Evolutionary conservation across 1,140 invertebrate species (phyloP), one percentile per base, ranked within the genome.

Genomic region (Pseudomyrmex dendroicus): DNA sequence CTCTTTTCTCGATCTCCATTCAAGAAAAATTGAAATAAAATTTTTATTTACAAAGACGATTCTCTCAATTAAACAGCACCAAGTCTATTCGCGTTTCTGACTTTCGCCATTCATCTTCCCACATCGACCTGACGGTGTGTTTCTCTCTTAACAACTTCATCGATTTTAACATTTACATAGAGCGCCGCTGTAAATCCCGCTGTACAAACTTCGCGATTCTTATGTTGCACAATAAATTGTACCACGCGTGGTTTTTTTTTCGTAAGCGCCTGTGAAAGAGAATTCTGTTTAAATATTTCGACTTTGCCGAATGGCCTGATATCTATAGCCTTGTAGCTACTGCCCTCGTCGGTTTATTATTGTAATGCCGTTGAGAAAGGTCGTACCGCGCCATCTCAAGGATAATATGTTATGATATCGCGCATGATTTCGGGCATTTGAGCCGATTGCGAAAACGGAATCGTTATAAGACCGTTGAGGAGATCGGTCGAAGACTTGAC

Each of bases 111-210:
- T 70, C 70, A 80, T 70, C 22, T 54, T 70, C 17, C 44, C 15
- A 13, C 3, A 59, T 50, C 10, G n/a, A 68, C 76, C 48, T 59
- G 44, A 61, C 22, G 20, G 50, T 59, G 50, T 80, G 50, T 80
- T 70, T 80, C 20, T 78, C 35, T 35, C 52, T 13, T 20, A 48
- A 67, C 15, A 54, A 80, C 52, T 70, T 70, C 54, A 80, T 80
- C 64, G 76, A 80, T 80, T 80, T 70, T 48, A 78, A 61, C 76
- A 78, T 78, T 70, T 59, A 68, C 64, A 52, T 48, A 70, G 44
- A n/a, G 44, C 54, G 44, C 54, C 44, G 64, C 56, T 57, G 54
- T 61, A 80, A 80, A 80, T 80, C 59, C 35, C 50, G 50, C 46
- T 20, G 35, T 20, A 25, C 20, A 20, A 8, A 4, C 35, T 50